These are phyloP conservation scores for Schrankia costaestrigalis DNA, from an alignment of 2,888 invertebrate genomes.

Conservation along the genomic window DNA sequence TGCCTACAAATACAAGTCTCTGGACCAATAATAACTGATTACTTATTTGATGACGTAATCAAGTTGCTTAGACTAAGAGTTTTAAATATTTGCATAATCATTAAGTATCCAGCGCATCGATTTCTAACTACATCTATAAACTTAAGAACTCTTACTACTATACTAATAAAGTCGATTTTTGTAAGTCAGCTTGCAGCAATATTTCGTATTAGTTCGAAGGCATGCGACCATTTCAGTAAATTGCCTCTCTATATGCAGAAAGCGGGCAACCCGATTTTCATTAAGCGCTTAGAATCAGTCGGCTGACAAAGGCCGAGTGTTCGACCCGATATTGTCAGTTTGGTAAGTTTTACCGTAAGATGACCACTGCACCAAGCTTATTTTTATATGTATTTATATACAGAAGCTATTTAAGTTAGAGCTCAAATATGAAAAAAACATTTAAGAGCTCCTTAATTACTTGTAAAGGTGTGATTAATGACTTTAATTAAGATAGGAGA, in stretches of 20 bases:
- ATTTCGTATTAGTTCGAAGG: slow-evolving; percentile 63
- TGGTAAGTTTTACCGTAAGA: slow-evolving; percentile 8
- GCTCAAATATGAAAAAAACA: no score
- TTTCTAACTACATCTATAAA: slow-evolving; percentile 6
- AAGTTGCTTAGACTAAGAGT: slow-evolving; percentile 39
- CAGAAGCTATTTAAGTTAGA: no score
- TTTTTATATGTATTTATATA: not conserved
- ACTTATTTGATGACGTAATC: no score
- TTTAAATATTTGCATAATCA: slow-evolving; percentile 59
- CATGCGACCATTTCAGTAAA: slow-evolving; percentile 62
- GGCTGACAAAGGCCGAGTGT: slow-evolving; percentile 47
- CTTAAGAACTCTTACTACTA: slow-evolving; percentile 6
- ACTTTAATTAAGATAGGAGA: no score
- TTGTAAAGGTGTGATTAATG: no score
- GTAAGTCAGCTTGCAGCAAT: slow-evolving; percentile 34
- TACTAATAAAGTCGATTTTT: slow-evolving; percentile 19
- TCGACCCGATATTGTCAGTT: slow-evolving; percentile 32
- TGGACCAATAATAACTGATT: no score
- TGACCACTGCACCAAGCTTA: not conserved
- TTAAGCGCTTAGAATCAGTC: slow-evolving; percentile 55
- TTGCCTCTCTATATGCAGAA: slow-evolving; percentile 73
- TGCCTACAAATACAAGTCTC: no score
- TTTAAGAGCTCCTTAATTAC: no score
- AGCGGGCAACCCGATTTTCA: slow-evolving; percentile 67
- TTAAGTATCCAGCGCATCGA: slow-evolving; percentile 47